A percentile compares a stretch with the other conserved stretches of the same genome.
Evolutionary conservation across 1,140 invertebrate species (phyloP).

Genomic region (Ceratosolen fusciceps): DNA sequence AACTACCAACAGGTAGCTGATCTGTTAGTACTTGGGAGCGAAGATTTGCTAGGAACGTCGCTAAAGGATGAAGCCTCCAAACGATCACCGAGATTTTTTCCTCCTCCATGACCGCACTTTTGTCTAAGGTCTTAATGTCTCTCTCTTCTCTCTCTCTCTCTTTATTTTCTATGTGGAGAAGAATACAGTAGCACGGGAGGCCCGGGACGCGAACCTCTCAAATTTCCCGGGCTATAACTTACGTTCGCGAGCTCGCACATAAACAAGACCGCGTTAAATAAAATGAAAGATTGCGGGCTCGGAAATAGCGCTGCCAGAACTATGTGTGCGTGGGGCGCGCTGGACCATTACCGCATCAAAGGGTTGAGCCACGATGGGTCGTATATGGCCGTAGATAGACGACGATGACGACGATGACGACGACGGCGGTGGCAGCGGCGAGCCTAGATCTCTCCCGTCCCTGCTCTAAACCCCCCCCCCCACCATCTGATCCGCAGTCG

Average conservation of each 20-base stretch:
- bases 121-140: not conserved
- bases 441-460: no score
- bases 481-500: constrained; percentile 19
- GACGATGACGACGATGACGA: no score
- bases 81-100: not conserved
- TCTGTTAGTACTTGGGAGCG: no score
- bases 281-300: constrained; percentile 24
- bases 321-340: not conserved
- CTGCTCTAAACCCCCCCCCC: no score
- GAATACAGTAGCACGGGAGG: not conserved
- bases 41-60: no score
- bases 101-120: not conserved
- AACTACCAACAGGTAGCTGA: no score
- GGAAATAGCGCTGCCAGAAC: constrained; percentile 22
- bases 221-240: constrained; percentile 19
- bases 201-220: not conserved
- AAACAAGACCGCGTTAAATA: constrained; percentile 23
- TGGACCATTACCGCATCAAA: constrained; percentile 38
- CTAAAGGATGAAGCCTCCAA: not conserved
- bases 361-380: constrained; percentile 17
- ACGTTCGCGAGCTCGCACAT: constrained; percentile 32
- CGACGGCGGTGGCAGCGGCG: no score
- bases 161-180: no score
- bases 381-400: constrained; percentile 25
- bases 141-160: no score